These are phyloP conservation scores for Lycopodina hypogea DNA, from an alignment of 37 sponge, comb jelly and placozoan species.

Conservation along the genomic window DNA sequence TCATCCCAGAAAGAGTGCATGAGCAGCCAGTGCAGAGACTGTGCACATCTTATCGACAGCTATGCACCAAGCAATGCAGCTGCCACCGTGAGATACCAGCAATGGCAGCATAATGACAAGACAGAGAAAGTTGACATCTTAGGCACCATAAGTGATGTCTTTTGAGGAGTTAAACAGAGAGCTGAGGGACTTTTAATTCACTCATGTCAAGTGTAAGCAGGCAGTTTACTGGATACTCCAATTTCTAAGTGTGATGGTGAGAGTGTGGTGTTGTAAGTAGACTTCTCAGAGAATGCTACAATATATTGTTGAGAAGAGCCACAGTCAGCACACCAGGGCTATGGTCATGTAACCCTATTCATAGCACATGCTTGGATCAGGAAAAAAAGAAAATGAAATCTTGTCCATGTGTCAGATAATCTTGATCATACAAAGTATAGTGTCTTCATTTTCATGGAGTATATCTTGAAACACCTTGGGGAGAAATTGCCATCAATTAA, in stretches of 20 bases:
- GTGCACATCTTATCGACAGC: constrained; percentile 12
- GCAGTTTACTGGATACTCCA: constrained; percentile 14
- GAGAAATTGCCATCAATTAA: constrained; percentile 24
- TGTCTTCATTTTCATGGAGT: constrained; percentile 36
- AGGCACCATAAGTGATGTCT: constrained; percentile 26
- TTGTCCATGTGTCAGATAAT: constrained; percentile 46
- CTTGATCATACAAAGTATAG: constrained; percentile 35
- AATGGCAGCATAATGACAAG: constrained; percentile 26
- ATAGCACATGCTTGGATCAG: constrained; percentile 48
- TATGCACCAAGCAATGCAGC: constrained; percentile 11
- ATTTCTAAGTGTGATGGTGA: constrained; percentile 22
- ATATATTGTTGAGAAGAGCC: constrained; percentile 6
- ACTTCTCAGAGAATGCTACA: constrained; percentile 44
- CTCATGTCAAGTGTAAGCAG: constrained; percentile 31
- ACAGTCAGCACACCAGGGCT: constrained; percentile 36
- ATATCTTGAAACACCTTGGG: constrained; percentile 37
- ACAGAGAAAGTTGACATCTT: constrained; percentile 25
- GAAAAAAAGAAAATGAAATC: background rate
- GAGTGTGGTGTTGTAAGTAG: constrained; percentile 35
- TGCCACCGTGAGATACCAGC: constrained; percentile 17
- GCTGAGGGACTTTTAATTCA: constrained; percentile 25
- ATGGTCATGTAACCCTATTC: constrained; percentile 36
- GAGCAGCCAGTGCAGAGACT: constrained; percentile 19
- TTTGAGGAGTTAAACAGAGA: constrained; percentile 18
- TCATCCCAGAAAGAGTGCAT: constrained; percentile 4